Percentiles rank a stretch among this genome's conserved stretches.
Conservation (phyloP, 2,888 invertebrate genomes). For the Leptura quadrifasciata region DNA sequence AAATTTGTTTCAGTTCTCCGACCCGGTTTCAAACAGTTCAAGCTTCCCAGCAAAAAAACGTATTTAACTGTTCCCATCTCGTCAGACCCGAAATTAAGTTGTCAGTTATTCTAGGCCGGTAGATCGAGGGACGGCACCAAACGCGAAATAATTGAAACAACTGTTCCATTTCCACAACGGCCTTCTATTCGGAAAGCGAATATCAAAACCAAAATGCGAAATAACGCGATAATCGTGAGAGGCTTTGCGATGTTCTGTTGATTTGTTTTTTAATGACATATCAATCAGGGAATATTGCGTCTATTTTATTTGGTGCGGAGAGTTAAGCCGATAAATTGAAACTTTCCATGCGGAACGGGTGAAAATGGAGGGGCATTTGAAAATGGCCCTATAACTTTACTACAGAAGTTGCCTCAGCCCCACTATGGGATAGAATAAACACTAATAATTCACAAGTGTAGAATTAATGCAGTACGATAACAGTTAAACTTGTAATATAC, state of each 20-base stretch:
- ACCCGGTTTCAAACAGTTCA: not conserved
- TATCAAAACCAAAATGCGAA: conserved; percentile 1
- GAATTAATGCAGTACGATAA: too few relatives aligned
- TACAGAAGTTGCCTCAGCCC: too few relatives aligned
- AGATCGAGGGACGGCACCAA: not conserved
- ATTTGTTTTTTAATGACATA: not conserved
- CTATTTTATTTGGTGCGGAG: not conserved
- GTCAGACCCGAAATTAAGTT: not conserved
- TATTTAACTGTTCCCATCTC: not conserved
- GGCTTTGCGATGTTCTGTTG: not conserved
- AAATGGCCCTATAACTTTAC: too few relatives aligned
- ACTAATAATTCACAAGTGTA: too few relatives aligned
- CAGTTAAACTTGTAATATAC: too few relatives aligned
- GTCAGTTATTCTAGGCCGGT: not conserved
- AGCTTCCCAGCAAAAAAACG: not conserved
- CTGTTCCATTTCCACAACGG: not conserved
- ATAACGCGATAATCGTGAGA: not conserved
- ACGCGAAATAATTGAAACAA: not conserved
- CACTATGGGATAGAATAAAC: too few relatives aligned
- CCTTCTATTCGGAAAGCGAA: not conserved
- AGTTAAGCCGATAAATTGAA: not conserved
- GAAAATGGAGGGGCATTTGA: not conserved
- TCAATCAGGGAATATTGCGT: not conserved
- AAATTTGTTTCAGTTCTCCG: not conserved
- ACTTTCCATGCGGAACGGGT: not conserved